Conservation (phyloP, 2,888 invertebrate genomes). For the Ochlodes sylvanus region DNA sequence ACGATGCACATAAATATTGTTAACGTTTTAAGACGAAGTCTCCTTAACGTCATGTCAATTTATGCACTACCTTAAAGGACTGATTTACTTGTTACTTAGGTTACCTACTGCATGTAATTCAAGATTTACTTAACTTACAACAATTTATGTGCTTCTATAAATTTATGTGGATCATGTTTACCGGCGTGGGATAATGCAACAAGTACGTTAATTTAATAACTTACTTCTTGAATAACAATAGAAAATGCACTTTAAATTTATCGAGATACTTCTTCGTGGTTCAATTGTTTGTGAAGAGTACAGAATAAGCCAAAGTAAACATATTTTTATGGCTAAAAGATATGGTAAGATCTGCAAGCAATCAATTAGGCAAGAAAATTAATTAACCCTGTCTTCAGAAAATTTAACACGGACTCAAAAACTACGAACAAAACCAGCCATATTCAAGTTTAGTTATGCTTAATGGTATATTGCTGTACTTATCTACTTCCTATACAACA, state of each 20-base stretch:
- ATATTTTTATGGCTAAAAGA: no score
- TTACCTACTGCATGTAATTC: background rate
- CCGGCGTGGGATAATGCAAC: background rate
- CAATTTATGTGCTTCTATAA: slow-evolving; percentile 21
- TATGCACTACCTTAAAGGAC: slow-evolving; percentile 26
- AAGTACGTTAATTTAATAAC: background rate
- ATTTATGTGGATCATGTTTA: slow-evolving; percentile 18
- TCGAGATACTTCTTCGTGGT: background rate
- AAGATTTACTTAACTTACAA: slow-evolving; percentile 6
- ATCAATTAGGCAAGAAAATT: no score
- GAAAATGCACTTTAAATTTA: background rate
- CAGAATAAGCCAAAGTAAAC: no score
- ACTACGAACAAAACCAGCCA: no score
- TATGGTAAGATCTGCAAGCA: no score
- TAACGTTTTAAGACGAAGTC: slow-evolving; percentile 18
- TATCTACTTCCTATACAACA: no score
- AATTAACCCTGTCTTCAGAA: no score
- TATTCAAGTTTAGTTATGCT: no score
- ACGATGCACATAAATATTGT: slow-evolving; percentile 37
- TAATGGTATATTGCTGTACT: no score
- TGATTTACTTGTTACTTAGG: slow-evolving; percentile 8
- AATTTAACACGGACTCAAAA: no score
- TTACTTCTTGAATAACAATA: background rate
- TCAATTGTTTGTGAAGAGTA: no score
- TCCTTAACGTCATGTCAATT: slow-evolving; percentile 30